Evolutionary conservation across 2,888 invertebrate genomes (phyloP), one percentile per base, ranked within the genome.

Genomic region (Hartigia nigra): DNA sequence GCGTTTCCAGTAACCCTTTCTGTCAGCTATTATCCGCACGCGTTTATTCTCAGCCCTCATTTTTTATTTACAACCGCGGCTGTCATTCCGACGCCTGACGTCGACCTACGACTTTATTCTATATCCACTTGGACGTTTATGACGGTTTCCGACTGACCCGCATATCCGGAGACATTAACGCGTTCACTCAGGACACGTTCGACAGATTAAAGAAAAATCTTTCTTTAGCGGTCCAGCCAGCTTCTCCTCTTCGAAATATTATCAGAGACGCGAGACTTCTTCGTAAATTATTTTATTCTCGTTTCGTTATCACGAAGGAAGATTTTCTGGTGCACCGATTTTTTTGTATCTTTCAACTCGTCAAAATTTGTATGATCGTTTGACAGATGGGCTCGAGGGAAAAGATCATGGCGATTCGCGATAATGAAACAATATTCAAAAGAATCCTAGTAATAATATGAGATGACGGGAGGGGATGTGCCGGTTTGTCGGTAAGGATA

Each of bases 11-110:
- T 82, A 87, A 89, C 87, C 87, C 88, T 87, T 84, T 88, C 82
- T 83, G 82, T 78, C 83, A 80, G 84, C 84, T 86, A 86, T 87
- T 88, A 86, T 84, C 86, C 83, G 86, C 88, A 86, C 87, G 88
- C 87, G 84, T 82, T 81, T 81, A 83, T 83, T 87, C 83, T 84
- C 85, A 84, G 84, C 84, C 34, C 85, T n/a, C 84, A 86, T 87
- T 88, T 87, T 86, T 88, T 87, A 86, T 87, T 87, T 86, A 86
- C 82, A 82, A 78, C 79, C 78, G 76, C 78, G 81, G 82, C 82
- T 83, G 81, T 80, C 80, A 80, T 77, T 78, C 80, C 74, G 80
- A 78, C 82, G 77, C 55, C 55, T 55, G 23, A 55, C 55, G 55
- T 23, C 55, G 55, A 55, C 55, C 55, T 23, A 55, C 55, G 23